These are phyloP conservation scores for Lasioglossum oenotherae DNA, from an alignment of 2,888 invertebrate species.

Conservation along the genomic window DNA sequence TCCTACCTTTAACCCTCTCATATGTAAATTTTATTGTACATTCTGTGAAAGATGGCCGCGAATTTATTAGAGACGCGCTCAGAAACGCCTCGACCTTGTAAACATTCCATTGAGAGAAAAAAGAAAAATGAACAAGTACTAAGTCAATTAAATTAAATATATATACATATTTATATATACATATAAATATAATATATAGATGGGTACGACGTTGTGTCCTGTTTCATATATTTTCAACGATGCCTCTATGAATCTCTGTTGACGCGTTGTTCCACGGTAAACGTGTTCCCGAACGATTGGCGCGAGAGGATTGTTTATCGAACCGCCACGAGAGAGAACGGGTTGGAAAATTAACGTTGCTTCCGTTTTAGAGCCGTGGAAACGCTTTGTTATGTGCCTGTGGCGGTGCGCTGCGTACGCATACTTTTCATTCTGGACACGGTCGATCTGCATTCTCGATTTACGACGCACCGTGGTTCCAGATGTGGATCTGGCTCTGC, in stretches of 20 bases:
- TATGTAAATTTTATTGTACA: constrained; percentile 60
- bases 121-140: constrained; percentile 39
- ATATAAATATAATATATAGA: constrained; percentile 29
- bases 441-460: constrained; percentile 18
- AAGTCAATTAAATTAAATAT: constrained; percentile 61
- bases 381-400: constrained; percentile 11
- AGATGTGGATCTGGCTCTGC: background rate
- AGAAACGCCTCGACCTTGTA: constrained; percentile 41
- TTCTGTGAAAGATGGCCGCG: constrained; percentile 32
- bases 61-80: constrained; percentile 45
- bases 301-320: constrained; percentile 32
- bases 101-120: constrained; percentile 55
- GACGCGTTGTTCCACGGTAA: background rate
- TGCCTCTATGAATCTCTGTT: constrained; percentile 28
- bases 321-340: constrained; percentile 3
- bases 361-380: constrained; percentile 10
- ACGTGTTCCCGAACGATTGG: background rate
- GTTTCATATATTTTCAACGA: constrained; percentile 34
- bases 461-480: background rate
- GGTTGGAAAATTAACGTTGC: constrained; percentile 5
- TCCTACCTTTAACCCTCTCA: constrained; percentile 67
- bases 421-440: background rate
- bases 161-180: constrained; percentile 19
- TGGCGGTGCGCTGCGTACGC: background rate
- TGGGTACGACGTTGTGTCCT: constrained; percentile 33